Base-by-base conservation (phyloP, 2,888 invertebrate species). In the Caenorhabditis wallacei region DNA sequence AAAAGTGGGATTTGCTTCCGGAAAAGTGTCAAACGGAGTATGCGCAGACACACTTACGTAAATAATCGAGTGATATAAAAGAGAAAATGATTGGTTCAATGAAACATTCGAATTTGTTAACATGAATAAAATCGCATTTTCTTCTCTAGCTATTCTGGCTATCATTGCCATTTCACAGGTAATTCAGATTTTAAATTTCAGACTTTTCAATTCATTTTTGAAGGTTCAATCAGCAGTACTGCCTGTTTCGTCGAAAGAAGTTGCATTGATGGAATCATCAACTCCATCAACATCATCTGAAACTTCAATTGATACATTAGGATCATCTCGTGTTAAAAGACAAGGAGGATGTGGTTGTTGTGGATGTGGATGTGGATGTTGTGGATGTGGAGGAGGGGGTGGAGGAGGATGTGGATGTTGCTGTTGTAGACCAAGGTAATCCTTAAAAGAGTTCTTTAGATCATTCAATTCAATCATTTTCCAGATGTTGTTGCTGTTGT, bases 301-400 rank as follows among this genome's bases (percentile, higher is more conserved):
- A 48, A 57, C 68, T n/a, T 68, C 78, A 20, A 76, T 84, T 22
- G 81, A 79, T 63, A 81, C 84, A 20, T 48, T 72, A 16, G 84
- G 80, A 40, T 75, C 69, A 53, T 78, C 72, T 46, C 48, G 84
- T 66, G 84, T 84, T 18, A 84, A 84, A 37, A 59, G 71, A 53
- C 46, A 66, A 59, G 76, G 76, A 48, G 76, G 75, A 57, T 64
- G 75, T 51, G 75, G 75, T 43, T 80, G 80, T 30, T 57, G 80
- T 57, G 66, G 80, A 24, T 80, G 70, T 46, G 75, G 75, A 37
- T 75, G 76, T 53, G 68, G 76, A 69, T 68, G 76, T 53, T 57
- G 76, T 16, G 59, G 76, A 53, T 76, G 75, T 48, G 84, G 59
- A 59, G 78, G 71, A 66, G 74, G 71, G 57, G 74, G 74, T 22